phyloP scores from a whole-genome alignment of 2,113 vertebrate species.

The Mormoops blainvillei region DNA sequence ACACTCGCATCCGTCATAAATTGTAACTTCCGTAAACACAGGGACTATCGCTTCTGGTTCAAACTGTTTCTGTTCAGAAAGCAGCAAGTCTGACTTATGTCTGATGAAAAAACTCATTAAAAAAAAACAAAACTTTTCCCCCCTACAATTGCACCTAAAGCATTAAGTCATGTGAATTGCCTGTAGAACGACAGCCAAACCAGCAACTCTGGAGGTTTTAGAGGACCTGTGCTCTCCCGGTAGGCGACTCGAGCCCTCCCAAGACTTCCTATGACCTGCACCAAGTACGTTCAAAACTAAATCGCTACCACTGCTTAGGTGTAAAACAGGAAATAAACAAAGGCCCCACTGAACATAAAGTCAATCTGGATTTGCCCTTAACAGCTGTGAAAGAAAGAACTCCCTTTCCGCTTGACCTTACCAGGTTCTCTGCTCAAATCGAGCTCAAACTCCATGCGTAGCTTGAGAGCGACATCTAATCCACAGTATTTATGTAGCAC shows the following conservation, averaged over 20 bases:
- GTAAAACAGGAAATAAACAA: neutral
- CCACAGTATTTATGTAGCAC: neutral
- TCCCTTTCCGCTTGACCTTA: neutral
- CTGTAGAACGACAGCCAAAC: neutral
- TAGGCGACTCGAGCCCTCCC: neutral
- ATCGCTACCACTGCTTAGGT: neutral
- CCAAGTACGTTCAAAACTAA: conserved; percentile 18
- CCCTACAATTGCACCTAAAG: neutral
- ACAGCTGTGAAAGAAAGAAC: neutral
- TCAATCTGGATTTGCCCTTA: neutral
- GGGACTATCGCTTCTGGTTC: neutral
- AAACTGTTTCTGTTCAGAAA: neutral
- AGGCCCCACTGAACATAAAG: neutral
- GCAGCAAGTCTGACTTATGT: neutral
- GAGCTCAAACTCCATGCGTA: neutral
- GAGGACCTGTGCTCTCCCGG: neutral
- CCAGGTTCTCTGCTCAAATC: neutral
- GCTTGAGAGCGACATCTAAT: neutral
- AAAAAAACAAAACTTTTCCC: neutral
- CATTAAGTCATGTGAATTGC: neutral
- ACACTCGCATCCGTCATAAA: neutral
- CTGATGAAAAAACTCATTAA: neutral
- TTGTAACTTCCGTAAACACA: neutral
- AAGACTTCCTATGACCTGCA: neutral
- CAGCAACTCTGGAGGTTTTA: neutral